Evolutionary conservation across 2,113 vertebrate species (phyloP).

Genomic region (Oreotragus oreotragus): DNA sequence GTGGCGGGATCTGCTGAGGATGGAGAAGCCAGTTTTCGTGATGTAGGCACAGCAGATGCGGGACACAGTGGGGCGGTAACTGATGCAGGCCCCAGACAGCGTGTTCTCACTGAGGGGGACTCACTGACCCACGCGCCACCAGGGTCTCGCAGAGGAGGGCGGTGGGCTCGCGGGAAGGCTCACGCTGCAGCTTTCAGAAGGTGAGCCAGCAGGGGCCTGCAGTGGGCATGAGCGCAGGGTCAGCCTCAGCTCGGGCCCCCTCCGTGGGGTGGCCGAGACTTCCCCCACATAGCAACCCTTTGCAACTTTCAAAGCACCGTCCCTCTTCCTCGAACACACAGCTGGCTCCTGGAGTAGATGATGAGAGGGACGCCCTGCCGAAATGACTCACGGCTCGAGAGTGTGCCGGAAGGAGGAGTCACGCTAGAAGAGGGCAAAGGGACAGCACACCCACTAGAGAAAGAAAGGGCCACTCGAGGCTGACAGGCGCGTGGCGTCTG

Average conservation of each 20-base stretch:
- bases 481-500: conserved; percentile 45
- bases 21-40: neutral
- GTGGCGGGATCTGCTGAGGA: rapidly evolving
- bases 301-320: neutral
- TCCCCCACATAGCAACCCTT: neutral
- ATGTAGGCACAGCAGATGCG: neutral
- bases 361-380: neutral
- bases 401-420: neutral
- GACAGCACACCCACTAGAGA: neutral
- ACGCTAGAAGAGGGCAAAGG: neutral
- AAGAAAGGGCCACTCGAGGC: conserved; percentile 25
- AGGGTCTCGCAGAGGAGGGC: neutral
- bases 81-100: neutral
- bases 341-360: neutral
- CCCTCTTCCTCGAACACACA: neutral
- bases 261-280: neutral
- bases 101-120: neutral
- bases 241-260: neutral
- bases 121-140: too few species aligned
- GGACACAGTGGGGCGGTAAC: neutral
- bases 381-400: neutral
- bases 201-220: neutral
- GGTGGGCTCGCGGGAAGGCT: neutral
- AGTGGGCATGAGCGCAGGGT: rapidly evolving
- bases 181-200: neutral